Percentiles rank a stretch among this genome's conserved stretches.
Evolutionary conservation across 2,113 vertebrate species (phyloP).

Genomic region (Prolemur simus): DNA sequence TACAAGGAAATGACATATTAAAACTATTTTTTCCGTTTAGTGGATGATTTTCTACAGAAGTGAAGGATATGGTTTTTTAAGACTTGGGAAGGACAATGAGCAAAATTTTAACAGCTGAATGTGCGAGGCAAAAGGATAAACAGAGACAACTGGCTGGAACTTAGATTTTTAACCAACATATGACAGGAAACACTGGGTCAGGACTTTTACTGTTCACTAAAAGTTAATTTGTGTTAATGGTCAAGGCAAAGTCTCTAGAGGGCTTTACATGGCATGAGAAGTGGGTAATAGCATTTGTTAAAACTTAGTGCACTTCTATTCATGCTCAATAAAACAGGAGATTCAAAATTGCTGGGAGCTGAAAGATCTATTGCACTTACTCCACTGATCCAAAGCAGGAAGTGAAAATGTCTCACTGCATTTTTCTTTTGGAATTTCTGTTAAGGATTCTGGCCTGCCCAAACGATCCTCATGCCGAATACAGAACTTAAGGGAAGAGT

Average conservation of each 20-base stretch:
- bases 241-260: background rate
- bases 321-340: background rate
- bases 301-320: background rate
- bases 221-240: slow-evolving; percentile 21
- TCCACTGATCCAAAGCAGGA: background rate
- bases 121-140: background rate
- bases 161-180: background rate
- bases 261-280: background rate
- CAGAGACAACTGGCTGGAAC: background rate
- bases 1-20: background rate
- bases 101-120: background rate
- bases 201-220: background rate
- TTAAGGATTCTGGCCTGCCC: background rate
- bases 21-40: background rate
- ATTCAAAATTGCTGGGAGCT: background rate
- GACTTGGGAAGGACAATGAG: background rate
- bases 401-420: background rate
- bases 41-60: slow-evolving; percentile 8
- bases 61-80: background rate
- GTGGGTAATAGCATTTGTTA: background rate
- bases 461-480: background rate
- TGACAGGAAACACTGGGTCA: background rate
- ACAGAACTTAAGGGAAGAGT: background rate
- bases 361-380: background rate
- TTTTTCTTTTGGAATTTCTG: slow-evolving; percentile 46